Conservation (phyloP, 2,113 vertebrate species). For the Maccullochella peelii region DNA sequence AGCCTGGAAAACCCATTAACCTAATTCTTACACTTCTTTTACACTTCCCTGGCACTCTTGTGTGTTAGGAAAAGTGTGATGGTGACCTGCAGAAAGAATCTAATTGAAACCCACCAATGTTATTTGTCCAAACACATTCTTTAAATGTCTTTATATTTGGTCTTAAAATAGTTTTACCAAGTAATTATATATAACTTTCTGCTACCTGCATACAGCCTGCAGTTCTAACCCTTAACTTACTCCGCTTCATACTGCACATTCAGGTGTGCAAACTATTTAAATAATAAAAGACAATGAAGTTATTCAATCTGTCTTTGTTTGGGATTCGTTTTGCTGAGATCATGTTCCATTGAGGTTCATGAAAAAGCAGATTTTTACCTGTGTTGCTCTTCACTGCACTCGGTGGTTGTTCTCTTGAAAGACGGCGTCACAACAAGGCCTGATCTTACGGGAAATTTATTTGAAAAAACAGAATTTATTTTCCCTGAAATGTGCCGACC, state of each 20-base stretch:
- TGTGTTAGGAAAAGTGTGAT: not conserved
- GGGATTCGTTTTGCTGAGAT: not conserved
- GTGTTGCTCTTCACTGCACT: not conserved
- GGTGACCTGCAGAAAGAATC: not conserved
- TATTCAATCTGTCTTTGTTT: not conserved
- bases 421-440: accelerated
- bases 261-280: not conserved
- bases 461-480: not conserved
- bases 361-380: not conserved
- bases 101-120: not conserved
- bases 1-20: not conserved
- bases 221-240: not conserved
- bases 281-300: too few relatives aligned
- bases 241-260: not conserved
- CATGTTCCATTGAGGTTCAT: not conserved
- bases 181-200: not conserved
- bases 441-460: not conserved
- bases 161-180: too few relatives aligned
- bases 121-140: not conserved
- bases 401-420: not conserved
- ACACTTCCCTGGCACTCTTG: not conserved
- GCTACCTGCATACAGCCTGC: not conserved
- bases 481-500: not conserved
- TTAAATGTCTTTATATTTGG: not conserved
- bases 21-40: not conserved